phyloP scores from a whole-genome alignment of 2,113 vertebrate genomes.

The Alexandromys fortis region DNA sequence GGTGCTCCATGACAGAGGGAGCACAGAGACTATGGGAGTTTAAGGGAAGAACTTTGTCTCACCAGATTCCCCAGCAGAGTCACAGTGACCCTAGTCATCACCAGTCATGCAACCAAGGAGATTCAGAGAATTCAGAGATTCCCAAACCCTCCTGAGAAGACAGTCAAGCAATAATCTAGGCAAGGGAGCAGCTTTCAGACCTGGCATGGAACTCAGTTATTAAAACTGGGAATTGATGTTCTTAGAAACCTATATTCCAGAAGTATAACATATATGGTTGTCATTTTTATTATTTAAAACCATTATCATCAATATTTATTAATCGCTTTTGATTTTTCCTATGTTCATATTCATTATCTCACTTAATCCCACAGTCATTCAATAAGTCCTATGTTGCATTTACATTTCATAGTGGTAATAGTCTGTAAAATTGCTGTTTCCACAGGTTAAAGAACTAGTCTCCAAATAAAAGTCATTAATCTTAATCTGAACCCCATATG shows the following conservation, averaged over 20 bases:
- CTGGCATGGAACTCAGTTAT: background rate
- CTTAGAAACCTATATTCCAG: background rate
- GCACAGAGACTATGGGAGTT: background rate
- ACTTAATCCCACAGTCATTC: background rate
- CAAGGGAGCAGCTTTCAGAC: background rate
- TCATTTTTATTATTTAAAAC: slow-evolving; percentile 30
- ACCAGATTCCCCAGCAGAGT: background rate
- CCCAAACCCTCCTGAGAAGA: background rate
- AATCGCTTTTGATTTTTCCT: background rate
- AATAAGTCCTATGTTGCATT: background rate
- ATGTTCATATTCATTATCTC: background rate
- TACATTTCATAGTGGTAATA: background rate
- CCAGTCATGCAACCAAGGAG: background rate
- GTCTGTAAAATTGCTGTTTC: background rate
- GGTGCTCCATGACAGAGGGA: background rate
- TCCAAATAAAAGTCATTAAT: background rate
- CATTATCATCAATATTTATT: background rate
- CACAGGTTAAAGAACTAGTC: background rate
- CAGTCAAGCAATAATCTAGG: background rate
- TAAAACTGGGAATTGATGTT: background rate
- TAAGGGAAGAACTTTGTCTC: background rate
- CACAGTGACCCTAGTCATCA: background rate
- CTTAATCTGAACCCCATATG: background rate
- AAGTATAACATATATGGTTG: background rate
- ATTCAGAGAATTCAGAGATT: background rate